A percentile compares a stretch with the other conserved stretches of the same genome.
These are phyloP conservation scores for Enteromius radiatus DNA, from an alignment of 2,797 vertebrate genomes.

Conservation along the genomic window DNA sequence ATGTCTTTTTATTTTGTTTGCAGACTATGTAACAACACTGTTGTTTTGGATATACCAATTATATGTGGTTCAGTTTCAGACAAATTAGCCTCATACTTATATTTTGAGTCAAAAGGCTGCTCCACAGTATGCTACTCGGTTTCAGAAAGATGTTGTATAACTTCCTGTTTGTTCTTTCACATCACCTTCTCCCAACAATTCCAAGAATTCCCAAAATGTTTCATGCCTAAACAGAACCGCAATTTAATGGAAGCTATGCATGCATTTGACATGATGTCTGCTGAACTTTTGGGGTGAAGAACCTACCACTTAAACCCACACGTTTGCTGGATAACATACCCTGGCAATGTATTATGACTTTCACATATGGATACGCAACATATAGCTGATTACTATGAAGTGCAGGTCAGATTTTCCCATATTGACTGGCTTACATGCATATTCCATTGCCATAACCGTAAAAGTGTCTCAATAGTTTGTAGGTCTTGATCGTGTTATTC, in stretches of 20 bases:
- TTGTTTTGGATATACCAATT: conserved; percentile 26
- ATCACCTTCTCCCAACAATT: background rate
- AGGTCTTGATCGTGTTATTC: conserved; percentile 54
- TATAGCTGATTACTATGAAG: background rate
- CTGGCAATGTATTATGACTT: conserved; percentile 14
- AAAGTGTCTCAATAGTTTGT: conserved; percentile 63
- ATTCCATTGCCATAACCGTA: conserved; percentile 56
- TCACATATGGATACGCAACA: background rate
- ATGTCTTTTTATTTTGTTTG: background rate
- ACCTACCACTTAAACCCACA: conserved; percentile 35
- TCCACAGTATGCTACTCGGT: background rate
- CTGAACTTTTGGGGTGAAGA: conserved; percentile 28
- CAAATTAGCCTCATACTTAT: background rate
- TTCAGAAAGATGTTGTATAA: conserved; percentile 8
- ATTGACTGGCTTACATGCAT: conserved; percentile 30
- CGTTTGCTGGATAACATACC: conserved; percentile 28
- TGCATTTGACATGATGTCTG: conserved; percentile 17
- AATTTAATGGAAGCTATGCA: background rate
- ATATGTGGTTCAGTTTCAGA: conserved; percentile 15
- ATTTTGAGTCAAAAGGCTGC: background rate
- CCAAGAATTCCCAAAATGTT: conserved; percentile 11
- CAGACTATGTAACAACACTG: background rate
- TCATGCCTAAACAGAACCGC: background rate
- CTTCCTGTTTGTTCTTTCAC: conserved; percentile 18
- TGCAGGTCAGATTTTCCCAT: conserved; percentile 17